Evolutionary conservation across 2,797 vertebrate genomes (phyloP).

Genomic region (Lutra lutra): DNA sequence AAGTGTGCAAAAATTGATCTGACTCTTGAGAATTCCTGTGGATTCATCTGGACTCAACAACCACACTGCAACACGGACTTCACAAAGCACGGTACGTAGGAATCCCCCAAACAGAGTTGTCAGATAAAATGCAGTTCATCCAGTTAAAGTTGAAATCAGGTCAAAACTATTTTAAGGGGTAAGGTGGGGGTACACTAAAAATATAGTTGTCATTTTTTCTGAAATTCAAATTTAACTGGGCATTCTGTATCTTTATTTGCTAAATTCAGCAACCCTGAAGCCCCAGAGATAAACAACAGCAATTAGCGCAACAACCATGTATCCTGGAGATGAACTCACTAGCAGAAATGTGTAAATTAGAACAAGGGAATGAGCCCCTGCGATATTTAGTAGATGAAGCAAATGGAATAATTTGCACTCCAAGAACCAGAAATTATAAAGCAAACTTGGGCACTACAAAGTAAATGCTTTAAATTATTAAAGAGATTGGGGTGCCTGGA

Average conservation of each 20-base stretch:
- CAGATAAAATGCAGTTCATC: not conserved
- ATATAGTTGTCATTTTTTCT: not conserved
- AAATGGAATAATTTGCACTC: constrained; percentile 3
- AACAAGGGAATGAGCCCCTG: not conserved
- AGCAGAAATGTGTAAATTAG: not conserved
- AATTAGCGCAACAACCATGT: not conserved
- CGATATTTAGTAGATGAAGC: not conserved
- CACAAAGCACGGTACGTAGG: not conserved
- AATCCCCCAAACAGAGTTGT: not conserved
- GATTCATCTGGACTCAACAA: not conserved
- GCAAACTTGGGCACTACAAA: not conserved
- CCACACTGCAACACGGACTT: not conserved
- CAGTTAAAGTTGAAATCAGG: constrained; percentile 8
- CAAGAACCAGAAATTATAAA: not conserved
- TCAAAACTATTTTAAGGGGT: not conserved
- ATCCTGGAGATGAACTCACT: not conserved
- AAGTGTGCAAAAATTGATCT: not conserved
- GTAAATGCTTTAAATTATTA: not conserved
- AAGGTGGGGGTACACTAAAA: not conserved
- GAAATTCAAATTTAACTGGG: constrained; percentile 15
- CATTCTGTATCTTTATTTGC: constrained; percentile 36
- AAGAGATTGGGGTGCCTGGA: not conserved
- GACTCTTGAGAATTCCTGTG: not conserved
- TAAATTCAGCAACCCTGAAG: not conserved
- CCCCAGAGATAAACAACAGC: not conserved